These are phyloP conservation scores for Cranoglanis bouderius DNA, from an alignment of 2,113 vertebrate genomes.

Conservation along the genomic window DNA sequence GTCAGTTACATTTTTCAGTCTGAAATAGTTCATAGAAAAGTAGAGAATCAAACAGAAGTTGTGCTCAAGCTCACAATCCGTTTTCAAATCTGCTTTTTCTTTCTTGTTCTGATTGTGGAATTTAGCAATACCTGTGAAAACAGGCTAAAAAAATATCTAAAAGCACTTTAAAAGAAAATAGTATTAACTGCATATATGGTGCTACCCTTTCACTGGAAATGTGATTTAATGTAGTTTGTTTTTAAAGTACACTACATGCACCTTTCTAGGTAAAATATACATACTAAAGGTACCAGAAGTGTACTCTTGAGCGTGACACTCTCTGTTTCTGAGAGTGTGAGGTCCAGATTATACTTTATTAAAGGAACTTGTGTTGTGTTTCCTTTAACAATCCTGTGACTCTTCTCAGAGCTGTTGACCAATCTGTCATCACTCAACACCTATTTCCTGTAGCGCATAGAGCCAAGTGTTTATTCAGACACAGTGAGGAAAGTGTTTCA, in stretches of 20 bases:
- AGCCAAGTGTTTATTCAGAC: background rate
- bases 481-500: background rate
- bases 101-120: background rate
- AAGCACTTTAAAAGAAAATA: background rate
- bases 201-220: background rate
- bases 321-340: background rate
- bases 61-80: background rate
- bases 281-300: background rate
- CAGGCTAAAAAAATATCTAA: background rate
- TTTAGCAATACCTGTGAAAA: background rate
- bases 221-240: background rate
- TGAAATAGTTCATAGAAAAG: background rate
- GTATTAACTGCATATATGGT: background rate
- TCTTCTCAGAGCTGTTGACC: background rate
- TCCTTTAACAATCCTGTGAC: constrained; percentile 11
- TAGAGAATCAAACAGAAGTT: background rate
- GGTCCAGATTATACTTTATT: background rate
- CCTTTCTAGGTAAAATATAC: background rate
- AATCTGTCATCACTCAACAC: constrained; percentile 1
- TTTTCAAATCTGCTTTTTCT: background rate
- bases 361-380: background rate
- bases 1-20: background rate
- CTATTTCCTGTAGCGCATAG: constrained; percentile 3
- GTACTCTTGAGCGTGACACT: background rate
- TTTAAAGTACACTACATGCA: background rate